Evolutionary conservation across 2,888 invertebrate species (phyloP), one percentile per base, ranked within the genome.

Genomic region (Phania funesta): DNA sequence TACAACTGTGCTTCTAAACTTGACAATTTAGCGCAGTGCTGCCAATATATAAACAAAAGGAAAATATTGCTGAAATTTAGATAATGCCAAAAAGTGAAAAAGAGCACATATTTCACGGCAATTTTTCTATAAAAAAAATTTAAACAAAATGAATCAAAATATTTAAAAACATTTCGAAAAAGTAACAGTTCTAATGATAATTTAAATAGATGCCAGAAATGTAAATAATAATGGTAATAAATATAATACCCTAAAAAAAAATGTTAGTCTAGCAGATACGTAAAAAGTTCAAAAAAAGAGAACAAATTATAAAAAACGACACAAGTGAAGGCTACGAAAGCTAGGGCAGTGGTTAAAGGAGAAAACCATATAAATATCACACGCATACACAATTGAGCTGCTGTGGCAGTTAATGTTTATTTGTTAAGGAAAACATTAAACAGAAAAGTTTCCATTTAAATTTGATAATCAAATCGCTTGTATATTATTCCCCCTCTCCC

Each of bases 61-160:
- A 78, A 65, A 74, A 70, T 78, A 80, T 58, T 80, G 75, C 75
- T 71, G 75, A 80, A 80, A 76, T 80, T 80, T 71, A 82, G 82
- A 82, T 82, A 82, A 82, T 82, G 82, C 82, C 68, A 78, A 74
- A 75, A 74, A 78, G 78, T 70, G 76, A 75, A 78, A 78, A 82
- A 75, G 78, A 71, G 70, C 80, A 68, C 46, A 70, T 46, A 70
- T 70, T 54, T 67, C 78, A 82, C 78, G 78, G 82, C 78, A 78
- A 78, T 50, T 78, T 78, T 68, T 75, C n/a, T 46, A 5, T 24
- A 35, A 32, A 20, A 8, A 68, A 32, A 73, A 48, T 64, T 74
- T 41, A 70, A 62, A 62, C 54, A 71, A 52, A 73, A 64, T 56
- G 48, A 52, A 56, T 48, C 32, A 78, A 67, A 44, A 32, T 62